Percentiles rank a stretch among this genome's conserved stretches.
Evolutionary conservation across 1,140 invertebrate species (phyloP).

Genomic region (Drosophila seguyi): DNA sequence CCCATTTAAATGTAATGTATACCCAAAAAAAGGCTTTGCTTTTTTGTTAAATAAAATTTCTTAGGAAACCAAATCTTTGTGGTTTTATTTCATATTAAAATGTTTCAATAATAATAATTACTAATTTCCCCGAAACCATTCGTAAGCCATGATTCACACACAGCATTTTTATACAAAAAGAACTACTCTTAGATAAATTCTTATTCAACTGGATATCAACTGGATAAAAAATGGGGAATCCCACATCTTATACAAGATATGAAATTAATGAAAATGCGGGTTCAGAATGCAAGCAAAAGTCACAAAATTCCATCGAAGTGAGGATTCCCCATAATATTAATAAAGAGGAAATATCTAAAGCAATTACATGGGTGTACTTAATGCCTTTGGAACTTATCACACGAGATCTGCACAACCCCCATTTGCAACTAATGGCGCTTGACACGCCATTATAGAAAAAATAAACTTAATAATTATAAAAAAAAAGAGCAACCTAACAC

Average conservation of each 20-base stretch:
- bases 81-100: no score
- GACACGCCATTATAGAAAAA: conserved; percentile 21
- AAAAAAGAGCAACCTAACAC: conserved; percentile 7
- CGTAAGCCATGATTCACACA: background rate
- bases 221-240: background rate
- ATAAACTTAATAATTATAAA: background rate
- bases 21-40: no score
- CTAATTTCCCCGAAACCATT: background rate
- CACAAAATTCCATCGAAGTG: background rate
- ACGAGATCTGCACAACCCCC: conserved; percentile 30
- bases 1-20: no score
- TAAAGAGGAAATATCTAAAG: background rate
- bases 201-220: background rate
- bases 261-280: conserved; percentile 1
- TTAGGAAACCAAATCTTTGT: no score
- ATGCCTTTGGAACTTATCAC: conserved; percentile 1
- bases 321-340: no score
- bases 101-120: background rate
- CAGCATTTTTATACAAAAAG: background rate
- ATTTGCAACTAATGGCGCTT: conserved; percentile 30
- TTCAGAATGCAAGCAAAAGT: background rate
- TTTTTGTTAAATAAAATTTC: no score
- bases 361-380: background rate
- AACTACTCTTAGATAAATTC: background rate
- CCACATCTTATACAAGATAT: background rate